Percentiles rank a stretch among this genome's conserved stretches.
phyloP scores from a whole-genome alignment of 2,113 vertebrate genomes.

The Grammomys dolichurus region DNA sequence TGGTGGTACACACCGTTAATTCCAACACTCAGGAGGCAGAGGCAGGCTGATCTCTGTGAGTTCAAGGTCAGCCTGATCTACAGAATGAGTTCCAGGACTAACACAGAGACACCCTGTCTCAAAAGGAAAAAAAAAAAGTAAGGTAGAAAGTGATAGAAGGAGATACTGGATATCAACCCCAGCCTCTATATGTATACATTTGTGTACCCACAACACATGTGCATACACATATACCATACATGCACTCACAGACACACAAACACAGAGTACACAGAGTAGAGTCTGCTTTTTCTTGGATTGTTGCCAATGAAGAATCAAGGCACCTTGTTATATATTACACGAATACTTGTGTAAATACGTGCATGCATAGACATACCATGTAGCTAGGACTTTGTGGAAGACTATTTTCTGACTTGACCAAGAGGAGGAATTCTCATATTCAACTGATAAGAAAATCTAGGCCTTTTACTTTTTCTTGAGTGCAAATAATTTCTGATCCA shows the following conservation, averaged over 20 bases:
- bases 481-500: constrained; percentile 17
- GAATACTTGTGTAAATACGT: background rate
- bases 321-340: background rate
- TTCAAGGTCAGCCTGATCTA: background rate
- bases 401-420: constrained; percentile 39
- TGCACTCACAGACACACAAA: background rate
- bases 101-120: background rate
- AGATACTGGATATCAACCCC: background rate
- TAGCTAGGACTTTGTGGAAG: constrained; percentile 3
- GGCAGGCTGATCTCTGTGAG: background rate
- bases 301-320: constrained; percentile 25
- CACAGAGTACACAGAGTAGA: background rate
- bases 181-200: background rate
- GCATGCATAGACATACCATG: background rate
- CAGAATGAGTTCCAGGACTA: background rate
- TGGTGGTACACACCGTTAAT: background rate
- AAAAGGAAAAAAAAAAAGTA: background rate
- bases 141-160: background rate
- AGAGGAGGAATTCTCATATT: constrained; percentile 77
- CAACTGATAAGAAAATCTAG: constrained; percentile 82
- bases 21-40: background rate
- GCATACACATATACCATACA: background rate
- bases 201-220: background rate
- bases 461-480: constrained; percentile 63
- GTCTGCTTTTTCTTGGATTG: constrained; percentile 15